These are phyloP conservation scores for Dichetophora obliterata DNA, from an alignment of 2,888 invertebrate genomes.

Conservation along the genomic window DNA sequence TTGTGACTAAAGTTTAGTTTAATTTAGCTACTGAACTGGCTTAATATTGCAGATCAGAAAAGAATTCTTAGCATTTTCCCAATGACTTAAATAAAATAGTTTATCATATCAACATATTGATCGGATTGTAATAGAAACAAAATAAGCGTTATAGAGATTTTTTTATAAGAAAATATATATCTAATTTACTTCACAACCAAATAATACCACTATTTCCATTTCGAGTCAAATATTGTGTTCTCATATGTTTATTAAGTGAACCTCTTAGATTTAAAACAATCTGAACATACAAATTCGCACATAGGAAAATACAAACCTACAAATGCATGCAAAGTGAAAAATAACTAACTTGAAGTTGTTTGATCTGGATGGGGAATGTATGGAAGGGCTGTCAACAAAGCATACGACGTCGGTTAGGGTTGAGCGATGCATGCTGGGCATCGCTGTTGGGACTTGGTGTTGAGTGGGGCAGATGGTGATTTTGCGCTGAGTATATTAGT, in stretches of 20 bases:
- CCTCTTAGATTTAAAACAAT: not conserved
- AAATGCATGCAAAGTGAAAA: conserved; percentile 16
- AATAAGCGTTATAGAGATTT: no score
- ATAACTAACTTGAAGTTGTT: conserved; percentile 29
- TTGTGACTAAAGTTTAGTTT: no score
- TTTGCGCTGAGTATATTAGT: conserved; percentile 15
- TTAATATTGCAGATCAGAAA: no score
- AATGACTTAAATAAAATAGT: no score
- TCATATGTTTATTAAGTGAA: not conserved
- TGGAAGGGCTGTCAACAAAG: conserved; percentile 10
- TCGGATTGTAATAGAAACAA: no score
- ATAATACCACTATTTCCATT: no score
- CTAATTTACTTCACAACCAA: no score
- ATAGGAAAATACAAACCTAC: not conserved
- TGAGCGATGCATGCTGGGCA: not conserved
- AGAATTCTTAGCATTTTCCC: no score
- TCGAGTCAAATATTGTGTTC: no score
- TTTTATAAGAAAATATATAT: no score
- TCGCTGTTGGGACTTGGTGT: not conserved
- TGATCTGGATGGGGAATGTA: conserved; percentile 6
- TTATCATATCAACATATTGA: no score
- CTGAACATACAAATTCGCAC: not conserved
- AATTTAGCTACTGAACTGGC: no score
- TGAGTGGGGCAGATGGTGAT: conserved; percentile 1
- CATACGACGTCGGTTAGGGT: not conserved